Evolutionary conservation across 37 sponge, comb jelly and placozoan species (phyloP).

Genomic region (Beroe ovata): DNA sequence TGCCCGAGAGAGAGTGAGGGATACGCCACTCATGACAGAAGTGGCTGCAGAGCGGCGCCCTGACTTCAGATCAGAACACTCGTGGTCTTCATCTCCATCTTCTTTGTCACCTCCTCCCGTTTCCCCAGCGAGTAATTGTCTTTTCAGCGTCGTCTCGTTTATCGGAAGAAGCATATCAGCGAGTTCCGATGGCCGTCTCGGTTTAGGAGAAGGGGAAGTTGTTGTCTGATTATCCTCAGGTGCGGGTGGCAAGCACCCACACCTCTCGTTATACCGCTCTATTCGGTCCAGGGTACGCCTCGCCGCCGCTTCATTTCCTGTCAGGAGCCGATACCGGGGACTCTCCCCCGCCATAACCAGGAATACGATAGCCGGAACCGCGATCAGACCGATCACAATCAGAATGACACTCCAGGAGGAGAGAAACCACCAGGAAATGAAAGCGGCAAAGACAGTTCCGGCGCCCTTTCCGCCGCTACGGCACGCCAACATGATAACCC

Average conservation of each 20-base stretch:
- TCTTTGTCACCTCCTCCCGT: background rate
- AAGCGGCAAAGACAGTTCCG: background rate
- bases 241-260: background rate
- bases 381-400: background rate
- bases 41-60: background rate
- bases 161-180: background rate
- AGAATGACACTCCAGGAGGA: background rate
- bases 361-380: background rate
- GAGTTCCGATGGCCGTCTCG: background rate
- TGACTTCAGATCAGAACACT: background rate
- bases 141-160: background rate
- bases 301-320: background rate
- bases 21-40: background rate
- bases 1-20: background rate
- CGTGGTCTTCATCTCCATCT: background rate
- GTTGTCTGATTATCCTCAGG: background rate
- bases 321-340: background rate
- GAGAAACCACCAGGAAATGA: background rate
- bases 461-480: background rate
- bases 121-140: background rate
- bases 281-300: background rate
- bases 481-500: background rate
- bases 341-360: background rate
- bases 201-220: background rate
- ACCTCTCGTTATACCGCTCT: background rate